A percentile compares a stretch with the other conserved stretches of the same genome.
phyloP scores from a whole-genome alignment of 2,888 invertebrate genomes.

The Carcina quercana region DNA sequence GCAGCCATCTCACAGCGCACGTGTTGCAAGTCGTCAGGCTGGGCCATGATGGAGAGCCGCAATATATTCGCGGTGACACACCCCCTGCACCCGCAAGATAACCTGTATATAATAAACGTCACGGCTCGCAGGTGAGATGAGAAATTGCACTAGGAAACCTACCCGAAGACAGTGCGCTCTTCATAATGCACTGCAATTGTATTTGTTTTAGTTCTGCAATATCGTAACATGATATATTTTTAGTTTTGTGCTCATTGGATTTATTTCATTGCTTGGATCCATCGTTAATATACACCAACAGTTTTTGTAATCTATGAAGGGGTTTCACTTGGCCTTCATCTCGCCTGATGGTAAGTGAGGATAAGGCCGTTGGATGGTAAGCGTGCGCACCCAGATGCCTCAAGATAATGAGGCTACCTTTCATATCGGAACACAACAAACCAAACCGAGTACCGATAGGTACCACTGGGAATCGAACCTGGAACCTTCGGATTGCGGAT shows the following conservation, averaged over 20 bases:
- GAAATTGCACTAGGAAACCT: conserved; percentile 17
- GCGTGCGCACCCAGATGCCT: too few relatives aligned
- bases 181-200: not conserved
- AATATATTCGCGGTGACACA: conserved; percentile 35
- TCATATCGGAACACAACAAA: too few relatives aligned
- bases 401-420: too few relatives aligned
- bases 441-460: too few relatives aligned
- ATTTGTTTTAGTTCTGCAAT: too few relatives aligned
- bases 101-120: conserved; percentile 16
- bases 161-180: conserved; percentile 2
- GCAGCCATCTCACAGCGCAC: conserved; percentile 22
- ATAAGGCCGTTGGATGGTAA: too few relatives aligned
- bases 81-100: conserved; percentile 30
- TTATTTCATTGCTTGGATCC: not conserved
- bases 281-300: not conserved
- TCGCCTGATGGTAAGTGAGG: too few relatives aligned
- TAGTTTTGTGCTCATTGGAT: not conserved
- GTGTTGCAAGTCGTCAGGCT: conserved; percentile 29
- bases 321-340: too few relatives aligned
- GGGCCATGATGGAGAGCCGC: conserved; percentile 32
- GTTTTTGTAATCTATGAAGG: not conserved
- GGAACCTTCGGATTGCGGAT: too few relatives aligned
- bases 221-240: not conserved
- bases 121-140: conserved; percentile 24
- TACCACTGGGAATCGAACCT: too few relatives aligned